phyloP scores from a whole-genome alignment of 1,140 invertebrate genomes.

The Trichonephila clavata region DNA sequence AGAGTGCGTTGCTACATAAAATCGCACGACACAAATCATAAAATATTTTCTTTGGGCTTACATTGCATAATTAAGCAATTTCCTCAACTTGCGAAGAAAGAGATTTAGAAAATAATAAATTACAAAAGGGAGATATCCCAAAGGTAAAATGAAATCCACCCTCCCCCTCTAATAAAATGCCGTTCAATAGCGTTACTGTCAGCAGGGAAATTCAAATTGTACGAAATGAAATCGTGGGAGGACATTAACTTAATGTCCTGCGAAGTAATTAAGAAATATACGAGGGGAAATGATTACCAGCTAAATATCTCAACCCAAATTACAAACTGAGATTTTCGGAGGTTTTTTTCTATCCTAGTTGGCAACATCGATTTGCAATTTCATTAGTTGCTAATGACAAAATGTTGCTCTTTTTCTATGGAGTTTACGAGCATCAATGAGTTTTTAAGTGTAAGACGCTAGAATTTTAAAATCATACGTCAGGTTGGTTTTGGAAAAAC shows the following conservation, averaged over 20 bases:
- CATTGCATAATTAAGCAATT: conserved; percentile 73
- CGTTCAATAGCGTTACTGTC: conserved; percentile 59
- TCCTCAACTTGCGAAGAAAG: conserved; percentile 61
- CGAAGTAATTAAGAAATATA: conserved; percentile 73
- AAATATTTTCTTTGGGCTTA: conserved; percentile 52
- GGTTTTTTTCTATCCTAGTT: conserved; percentile 25
- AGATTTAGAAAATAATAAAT: conserved; percentile 70
- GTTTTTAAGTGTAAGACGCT: conserved; percentile 38
- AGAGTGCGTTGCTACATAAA: conserved; percentile 19
- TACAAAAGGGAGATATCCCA: conserved; percentile 59
- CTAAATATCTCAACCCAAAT: conserved; percentile 68
- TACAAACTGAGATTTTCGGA: conserved; percentile 59
- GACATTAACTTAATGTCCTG: conserved; percentile 69
- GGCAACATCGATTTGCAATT: conserved; percentile 64
- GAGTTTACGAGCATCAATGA: conserved; percentile 17
- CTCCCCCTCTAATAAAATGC: conserved; percentile 58
- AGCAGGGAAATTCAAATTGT: conserved; percentile 62
- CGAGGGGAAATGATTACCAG: conserved; percentile 62
- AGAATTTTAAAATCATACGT: conserved; percentile 48
- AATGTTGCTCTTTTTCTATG: conserved; percentile 56
- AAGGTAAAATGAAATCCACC: conserved; percentile 67
- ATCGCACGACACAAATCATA: conserved; percentile 55
- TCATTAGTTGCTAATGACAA: conserved; percentile 61
- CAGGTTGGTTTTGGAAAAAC: neutral
- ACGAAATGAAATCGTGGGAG: conserved; percentile 55